A percentile compares a stretch with the other conserved stretches of the same genome.
These are phyloP conservation scores for Chrysopilus asiliformis DNA, from an alignment of 2,888 invertebrate species.

Conservation along the genomic window DNA sequence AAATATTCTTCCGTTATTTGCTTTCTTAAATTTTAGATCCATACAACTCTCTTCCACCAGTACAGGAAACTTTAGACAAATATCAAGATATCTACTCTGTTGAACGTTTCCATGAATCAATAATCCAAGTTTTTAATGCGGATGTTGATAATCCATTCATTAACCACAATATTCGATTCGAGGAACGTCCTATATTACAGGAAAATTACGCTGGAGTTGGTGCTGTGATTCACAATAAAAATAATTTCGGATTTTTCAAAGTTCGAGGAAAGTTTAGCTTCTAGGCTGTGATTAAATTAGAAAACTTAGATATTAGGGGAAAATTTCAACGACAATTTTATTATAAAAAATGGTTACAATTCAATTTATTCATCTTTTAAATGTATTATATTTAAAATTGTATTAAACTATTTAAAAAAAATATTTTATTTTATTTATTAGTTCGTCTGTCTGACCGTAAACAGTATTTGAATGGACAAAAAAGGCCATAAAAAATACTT, in stretches of 20 bases:
- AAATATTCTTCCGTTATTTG: background rate
- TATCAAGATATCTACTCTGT: constrained; percentile 19
- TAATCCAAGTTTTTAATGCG: constrained; percentile 20
- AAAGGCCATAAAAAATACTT: too few species aligned
- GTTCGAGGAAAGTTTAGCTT: constrained; percentile 76
- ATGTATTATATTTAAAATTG: too few species aligned
- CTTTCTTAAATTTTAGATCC: constrained; percentile 10
- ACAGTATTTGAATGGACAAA: too few species aligned
- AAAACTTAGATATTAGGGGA: background rate
- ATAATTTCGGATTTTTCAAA: constrained; percentile 73
- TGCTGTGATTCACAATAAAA: constrained; percentile 69
- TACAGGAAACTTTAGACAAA: constrained; percentile 15
- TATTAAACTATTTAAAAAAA: too few species aligned
- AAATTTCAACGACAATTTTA: too few species aligned
- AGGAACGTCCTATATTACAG: constrained; percentile 57
- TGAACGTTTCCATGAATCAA: constrained; percentile 22
- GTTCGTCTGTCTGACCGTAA: too few species aligned
- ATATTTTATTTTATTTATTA: too few species aligned
- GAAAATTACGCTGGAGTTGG: constrained; percentile 69
- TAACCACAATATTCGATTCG: constrained; percentile 16
- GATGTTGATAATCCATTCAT: constrained; percentile 13
- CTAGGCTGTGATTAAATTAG: constrained; percentile 32
- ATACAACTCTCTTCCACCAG: constrained; percentile 12
- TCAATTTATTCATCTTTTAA: too few species aligned
- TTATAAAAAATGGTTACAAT: too few species aligned